Base-by-base conservation (phyloP, 2,888 invertebrate genomes). In the Drosophila ustulata region DNA sequence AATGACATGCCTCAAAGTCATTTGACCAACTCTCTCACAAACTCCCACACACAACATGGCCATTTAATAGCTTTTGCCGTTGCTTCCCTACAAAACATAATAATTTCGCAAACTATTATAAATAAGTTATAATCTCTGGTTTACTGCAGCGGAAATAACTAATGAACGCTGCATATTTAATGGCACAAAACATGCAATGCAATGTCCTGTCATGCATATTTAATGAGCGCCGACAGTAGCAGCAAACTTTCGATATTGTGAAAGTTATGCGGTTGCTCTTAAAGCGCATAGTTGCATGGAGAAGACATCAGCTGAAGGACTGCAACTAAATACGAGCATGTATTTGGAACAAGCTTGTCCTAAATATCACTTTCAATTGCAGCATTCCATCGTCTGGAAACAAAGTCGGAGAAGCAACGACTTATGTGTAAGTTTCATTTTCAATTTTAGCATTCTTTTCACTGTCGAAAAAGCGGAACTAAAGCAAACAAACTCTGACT, bases 161-260 rank as follows among this genome's bases (percentile, higher is more conserved):
- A 34, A 66, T 77, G 50, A 72, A 37, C 28, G 25, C 23, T 57
- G 78, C 62, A 66, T 77, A 63, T 58, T 66, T 46, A 51, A 71
- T 64, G 43, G 46, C 4, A n/a, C 11, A 56, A 52, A 39, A 51
- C 43, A 46, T 41, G 39, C 39, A 49, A 55, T 49, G 62, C 30
- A 58, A 39, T 61, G 46, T 59, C 37, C 51, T 76, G 66, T 55
- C 66, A 64, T 73, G 80, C 80, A 88, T 88, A 71, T 50, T 52
- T 72, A 70, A 85, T 75, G 55, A 74, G 51, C 37, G 30, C 30
- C 51, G 63, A 51, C 70, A 73, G 65, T 55, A 45, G 43, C 32
- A 53, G 39, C 7, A 37, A 65, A 62, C 47, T 62, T 62, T 25
- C 34, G 53, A 28, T 25, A 43, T 26, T 47, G 30, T 51, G 13